Conservation (phyloP, 2,797 vertebrate species). For the Pempheris klunzingeri region DNA sequence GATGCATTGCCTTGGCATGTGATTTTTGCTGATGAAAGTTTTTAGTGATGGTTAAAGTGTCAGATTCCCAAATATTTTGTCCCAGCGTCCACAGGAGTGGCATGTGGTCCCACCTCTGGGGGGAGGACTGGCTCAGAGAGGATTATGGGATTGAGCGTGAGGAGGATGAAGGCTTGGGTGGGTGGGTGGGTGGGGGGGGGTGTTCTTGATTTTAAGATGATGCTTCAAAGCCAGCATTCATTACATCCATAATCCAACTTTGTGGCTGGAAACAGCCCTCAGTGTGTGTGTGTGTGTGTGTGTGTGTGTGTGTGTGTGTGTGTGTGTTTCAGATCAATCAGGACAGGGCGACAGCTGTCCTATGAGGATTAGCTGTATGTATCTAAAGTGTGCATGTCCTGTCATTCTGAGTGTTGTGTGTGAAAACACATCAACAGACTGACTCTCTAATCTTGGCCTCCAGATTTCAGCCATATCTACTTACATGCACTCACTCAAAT, state of each 20-base stretch:
- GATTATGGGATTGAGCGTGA: constrained; percentile 48
- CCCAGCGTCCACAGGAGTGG: constrained; percentile 15
- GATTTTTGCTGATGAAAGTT: constrained; percentile 9
- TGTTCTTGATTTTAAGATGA: constrained; percentile 50
- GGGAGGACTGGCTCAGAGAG: constrained; percentile 27
- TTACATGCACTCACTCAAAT: constrained; percentile 16
- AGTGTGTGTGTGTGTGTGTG: constrained; percentile 2
- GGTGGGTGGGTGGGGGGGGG: neutral
- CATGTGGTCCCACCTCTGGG: constrained; percentile 39
- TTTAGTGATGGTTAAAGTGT: neutral
- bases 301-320: constrained; percentile 16
- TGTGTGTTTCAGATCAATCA: constrained; percentile 49
- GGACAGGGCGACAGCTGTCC: constrained; percentile 57
- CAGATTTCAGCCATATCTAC: constrained; percentile 45
- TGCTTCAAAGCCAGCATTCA: constrained; percentile 45
- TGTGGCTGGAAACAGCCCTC: constrained; percentile 37
- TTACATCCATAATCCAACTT: constrained; percentile 45
- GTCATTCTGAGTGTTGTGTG: constrained; percentile 13
- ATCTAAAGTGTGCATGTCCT: constrained; percentile 12
- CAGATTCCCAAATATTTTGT: constrained; percentile 40
- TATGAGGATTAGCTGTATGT: constrained; percentile 53
- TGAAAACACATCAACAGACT: constrained; percentile 32
- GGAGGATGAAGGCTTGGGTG: neutral
- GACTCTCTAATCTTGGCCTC: constrained; percentile 49
- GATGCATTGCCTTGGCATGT: constrained; percentile 3